These are phyloP conservation scores for Saccopteryx bilineata DNA, from an alignment of 2,113 vertebrate genomes.

Conservation along the genomic window DNA sequence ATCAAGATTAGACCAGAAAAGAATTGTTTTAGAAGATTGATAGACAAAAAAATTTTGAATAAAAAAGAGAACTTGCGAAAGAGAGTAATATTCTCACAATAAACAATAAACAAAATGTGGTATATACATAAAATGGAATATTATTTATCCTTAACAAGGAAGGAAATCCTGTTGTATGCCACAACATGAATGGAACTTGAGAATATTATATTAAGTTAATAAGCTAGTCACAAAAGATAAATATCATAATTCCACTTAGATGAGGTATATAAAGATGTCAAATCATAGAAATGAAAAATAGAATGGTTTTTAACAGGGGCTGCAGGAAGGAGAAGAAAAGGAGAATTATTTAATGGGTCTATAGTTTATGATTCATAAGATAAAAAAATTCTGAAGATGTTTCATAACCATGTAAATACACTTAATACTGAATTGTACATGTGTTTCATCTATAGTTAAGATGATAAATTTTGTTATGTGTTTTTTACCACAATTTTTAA, in stretches of 20 bases:
- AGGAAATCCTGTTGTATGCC: not conserved
- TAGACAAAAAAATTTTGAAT: not conserved
- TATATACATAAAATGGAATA: not conserved
- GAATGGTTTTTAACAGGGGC: not conserved
- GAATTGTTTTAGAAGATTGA: conserved; percentile 3
- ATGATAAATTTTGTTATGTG: not conserved
- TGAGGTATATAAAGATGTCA: not conserved
- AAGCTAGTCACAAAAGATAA: not conserved
- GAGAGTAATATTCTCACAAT: conserved; percentile 35
- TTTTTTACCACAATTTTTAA: not conserved
- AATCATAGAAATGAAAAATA: conserved; percentile 7
- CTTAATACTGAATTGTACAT: not conserved
- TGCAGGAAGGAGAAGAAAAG: not conserved
- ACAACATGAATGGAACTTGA: not conserved
- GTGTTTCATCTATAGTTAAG: not conserved
- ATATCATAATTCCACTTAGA: not conserved
- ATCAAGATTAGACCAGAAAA: not conserved
- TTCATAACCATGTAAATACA: not conserved
- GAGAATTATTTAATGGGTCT: not conserved
- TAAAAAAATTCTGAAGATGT: not conserved
- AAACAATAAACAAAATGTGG: not conserved
- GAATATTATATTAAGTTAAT: not conserved
- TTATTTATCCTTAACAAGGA: not conserved
- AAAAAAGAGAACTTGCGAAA: not conserved
- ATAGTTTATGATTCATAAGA: not conserved